phyloP scores from a whole-genome alignment of 2,113 vertebrate genomes.

The Eulemur rufifrons region DNA sequence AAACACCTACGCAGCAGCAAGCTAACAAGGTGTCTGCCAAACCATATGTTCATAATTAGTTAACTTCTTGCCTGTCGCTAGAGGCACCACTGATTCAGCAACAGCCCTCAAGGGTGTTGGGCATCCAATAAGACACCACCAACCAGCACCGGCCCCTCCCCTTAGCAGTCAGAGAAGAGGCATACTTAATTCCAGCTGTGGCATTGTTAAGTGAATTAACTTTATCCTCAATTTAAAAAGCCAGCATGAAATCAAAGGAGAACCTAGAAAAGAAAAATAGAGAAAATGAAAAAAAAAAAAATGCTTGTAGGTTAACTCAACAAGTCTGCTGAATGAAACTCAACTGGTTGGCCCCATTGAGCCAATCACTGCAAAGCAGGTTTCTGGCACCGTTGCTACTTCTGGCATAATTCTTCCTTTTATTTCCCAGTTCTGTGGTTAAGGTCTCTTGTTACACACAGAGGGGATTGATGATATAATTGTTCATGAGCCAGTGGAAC shows the following conservation, averaged over 20 bases:
- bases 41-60: slow-evolving; percentile 91
- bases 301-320: slow-evolving; percentile 78
- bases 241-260: slow-evolving; percentile 89
- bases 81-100: slow-evolving; percentile 82
- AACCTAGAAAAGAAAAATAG: slow-evolving; percentile 77
- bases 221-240: slow-evolving; percentile 91
- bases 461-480: slow-evolving; percentile 58
- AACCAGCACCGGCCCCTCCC: slow-evolving; percentile 76
- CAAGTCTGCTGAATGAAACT: slow-evolving; percentile 74
- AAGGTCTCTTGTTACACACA: slow-evolving; percentile 74
- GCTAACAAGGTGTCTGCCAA: slow-evolving; percentile 87
- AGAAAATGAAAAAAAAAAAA: slow-evolving; percentile 75
- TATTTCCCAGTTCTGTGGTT: slow-evolving; percentile 44
- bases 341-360: slow-evolving; percentile 74
- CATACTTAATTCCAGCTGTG: slow-evolving; percentile 88
- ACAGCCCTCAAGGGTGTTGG: slow-evolving; percentile 80
- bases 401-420: slow-evolving; percentile 73
- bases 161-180: slow-evolving; percentile 72
- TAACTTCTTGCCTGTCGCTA: slow-evolving; percentile 84
- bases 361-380: slow-evolving; percentile 74
- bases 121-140: slow-evolving; percentile 80
- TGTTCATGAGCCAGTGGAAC: slow-evolving; percentile 70
- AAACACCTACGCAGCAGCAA: slow-evolving; percentile 83
- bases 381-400: slow-evolving; percentile 66
- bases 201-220: slow-evolving; percentile 87